Evolutionary conservation across 2,888 invertebrate species (phyloP).

Genomic region (Eumerus sabulonum): DNA sequence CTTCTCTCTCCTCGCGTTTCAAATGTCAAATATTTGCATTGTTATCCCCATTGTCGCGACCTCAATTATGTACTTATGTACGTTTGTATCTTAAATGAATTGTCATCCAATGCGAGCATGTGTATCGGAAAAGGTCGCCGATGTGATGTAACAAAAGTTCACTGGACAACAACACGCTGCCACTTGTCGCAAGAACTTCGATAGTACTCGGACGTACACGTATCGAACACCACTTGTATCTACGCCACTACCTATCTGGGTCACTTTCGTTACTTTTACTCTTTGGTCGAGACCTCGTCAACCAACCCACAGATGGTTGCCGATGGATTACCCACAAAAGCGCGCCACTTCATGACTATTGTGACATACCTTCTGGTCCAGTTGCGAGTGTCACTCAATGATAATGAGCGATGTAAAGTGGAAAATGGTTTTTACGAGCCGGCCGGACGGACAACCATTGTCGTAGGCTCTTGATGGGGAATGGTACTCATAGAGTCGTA

Average conservation of each 20-base stretch:
- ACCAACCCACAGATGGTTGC: constrained; percentile 8
- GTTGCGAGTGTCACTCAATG: constrained; percentile 22
- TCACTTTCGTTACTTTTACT: constrained; percentile 54
- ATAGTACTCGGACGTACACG: constrained; percentile 4
- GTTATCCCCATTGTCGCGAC: constrained; percentile 6
- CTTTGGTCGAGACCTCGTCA: background rate
- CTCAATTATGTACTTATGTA: background rate
- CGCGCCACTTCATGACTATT: constrained; percentile 5
- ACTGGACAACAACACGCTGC: constrained; percentile 9
- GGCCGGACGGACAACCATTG: too few species aligned
- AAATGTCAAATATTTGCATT: constrained; percentile 52
- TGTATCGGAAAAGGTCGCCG: constrained; percentile 32
- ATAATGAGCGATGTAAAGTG: constrained; percentile 1
- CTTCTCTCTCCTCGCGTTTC: too few species aligned
- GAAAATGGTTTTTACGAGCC: constrained; percentile 7
- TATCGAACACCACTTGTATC: constrained; percentile 40
- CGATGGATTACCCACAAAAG: constrained; percentile 4
- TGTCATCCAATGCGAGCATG: background rate
- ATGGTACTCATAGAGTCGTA: too few species aligned
- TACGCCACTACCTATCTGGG: constrained; percentile 27
- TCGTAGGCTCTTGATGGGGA: too few species aligned
- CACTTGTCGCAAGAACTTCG: constrained; percentile 30
- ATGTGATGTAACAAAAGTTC: constrained; percentile 7
- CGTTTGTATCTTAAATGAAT: background rate
- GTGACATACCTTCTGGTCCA: constrained; percentile 39